Evolutionary conservation across 92 coral and sea anemone genomes (phyloP).

Genomic region (Bergia puertoricense): DNA sequence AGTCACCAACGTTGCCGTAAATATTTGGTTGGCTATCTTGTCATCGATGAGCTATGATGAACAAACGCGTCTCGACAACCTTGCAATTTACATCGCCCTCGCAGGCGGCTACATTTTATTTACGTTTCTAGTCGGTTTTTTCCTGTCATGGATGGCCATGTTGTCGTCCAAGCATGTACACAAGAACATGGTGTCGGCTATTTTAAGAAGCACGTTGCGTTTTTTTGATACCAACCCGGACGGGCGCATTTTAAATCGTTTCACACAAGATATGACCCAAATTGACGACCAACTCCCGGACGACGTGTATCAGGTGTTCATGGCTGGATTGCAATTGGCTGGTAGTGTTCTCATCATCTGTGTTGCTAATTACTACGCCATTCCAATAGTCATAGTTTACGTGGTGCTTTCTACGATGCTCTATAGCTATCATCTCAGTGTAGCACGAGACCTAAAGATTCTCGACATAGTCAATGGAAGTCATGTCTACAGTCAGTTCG

Average conservation of each 20-base stretch:
- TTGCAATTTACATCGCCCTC: neutral
- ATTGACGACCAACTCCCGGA: conserved; percentile 20
- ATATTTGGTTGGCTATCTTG: neutral
- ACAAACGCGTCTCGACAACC: neutral
- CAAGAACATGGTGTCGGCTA: neutral
- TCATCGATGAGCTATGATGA: neutral
- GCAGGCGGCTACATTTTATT: neutral
- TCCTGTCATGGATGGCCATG: neutral
- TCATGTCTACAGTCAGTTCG: conserved; percentile 19
- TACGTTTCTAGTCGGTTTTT: neutral
- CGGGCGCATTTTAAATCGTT: conserved; percentile 20
- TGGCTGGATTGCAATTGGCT: conserved; percentile 5
- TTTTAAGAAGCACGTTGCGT: neutral
- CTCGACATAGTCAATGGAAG: conserved; percentile 21
- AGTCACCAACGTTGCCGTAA: conserved; percentile 3
- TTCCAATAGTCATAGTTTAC: conserved; percentile 11
- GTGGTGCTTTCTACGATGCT: conserved; percentile 3
- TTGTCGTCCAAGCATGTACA: neutral
- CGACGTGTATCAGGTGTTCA: conserved; percentile 3
- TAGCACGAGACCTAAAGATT: conserved; percentile 31
- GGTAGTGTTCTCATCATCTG: conserved; percentile 17
- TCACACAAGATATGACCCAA: conserved; percentile 35
- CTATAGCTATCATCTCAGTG: conserved; percentile 16
- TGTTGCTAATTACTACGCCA: conserved; percentile 1
- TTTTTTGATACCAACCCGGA: conserved; percentile 31